Conservation (phyloP, 2,888 invertebrate genomes). For the Odontocolon sp. region DNA sequence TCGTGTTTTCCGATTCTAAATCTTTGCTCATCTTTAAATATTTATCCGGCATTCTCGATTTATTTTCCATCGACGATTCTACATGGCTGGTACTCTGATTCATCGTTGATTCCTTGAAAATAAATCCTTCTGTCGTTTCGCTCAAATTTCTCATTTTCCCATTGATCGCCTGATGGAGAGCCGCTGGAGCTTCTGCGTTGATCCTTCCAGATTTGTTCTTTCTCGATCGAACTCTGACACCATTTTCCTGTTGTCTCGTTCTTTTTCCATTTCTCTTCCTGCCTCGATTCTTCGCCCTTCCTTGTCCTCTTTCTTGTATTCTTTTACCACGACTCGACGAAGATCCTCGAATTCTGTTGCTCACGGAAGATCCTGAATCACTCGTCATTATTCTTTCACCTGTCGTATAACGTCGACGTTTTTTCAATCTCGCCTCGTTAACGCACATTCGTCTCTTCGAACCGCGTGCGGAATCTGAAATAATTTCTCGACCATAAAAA, state of each 20-base stretch:
- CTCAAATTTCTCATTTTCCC: constrained; percentile 1
- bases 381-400: constrained; percentile 37
- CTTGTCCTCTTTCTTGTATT: constrained; percentile 53
- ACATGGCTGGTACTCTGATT: constrained; percentile 14
- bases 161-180: constrained; percentile 12
- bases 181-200: constrained; percentile 19
- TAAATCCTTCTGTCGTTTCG: constrained; percentile 8
- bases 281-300: constrained; percentile 65
- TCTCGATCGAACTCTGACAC: constrained; percentile 24
- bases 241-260: constrained; percentile 36
- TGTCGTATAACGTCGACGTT: constrained; percentile 59
- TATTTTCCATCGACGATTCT: no score
- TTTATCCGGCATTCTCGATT: not conserved
- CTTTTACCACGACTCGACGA: constrained; percentile 60
- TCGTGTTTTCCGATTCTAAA: constrained; percentile 49
- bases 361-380: constrained; percentile 47
- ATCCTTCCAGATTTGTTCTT: constrained; percentile 35
- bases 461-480: constrained; percentile 37
- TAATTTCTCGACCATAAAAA: not conserved
- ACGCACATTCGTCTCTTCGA: constrained; percentile 43
- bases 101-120: constrained; percentile 1
- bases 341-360: constrained; percentile 56
- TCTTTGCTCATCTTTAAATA: constrained; percentile 30
- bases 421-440: constrained; percentile 30
- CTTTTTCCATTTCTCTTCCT: constrained; percentile 64